Evolutionary conservation across 37 sponge, comb jelly and placozoan species (phyloP).

Genomic region (Bolinopsis microptera): DNA sequence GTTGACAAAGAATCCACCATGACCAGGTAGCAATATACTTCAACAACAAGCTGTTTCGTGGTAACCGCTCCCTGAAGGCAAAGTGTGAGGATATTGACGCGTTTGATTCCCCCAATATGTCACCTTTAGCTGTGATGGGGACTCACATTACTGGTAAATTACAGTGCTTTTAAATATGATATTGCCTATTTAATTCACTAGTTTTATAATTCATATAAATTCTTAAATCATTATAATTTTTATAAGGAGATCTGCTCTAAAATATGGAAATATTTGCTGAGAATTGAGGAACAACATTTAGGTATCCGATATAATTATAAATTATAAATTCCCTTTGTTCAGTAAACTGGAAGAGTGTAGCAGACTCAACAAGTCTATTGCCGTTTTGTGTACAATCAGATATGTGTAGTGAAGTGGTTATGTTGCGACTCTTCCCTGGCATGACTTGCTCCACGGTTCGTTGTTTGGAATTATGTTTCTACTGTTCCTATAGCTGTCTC

Average conservation of each 20-base stretch:
- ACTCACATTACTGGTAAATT: constrained; percentile 54
- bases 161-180: neutral
- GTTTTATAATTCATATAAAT: too few species aligned
- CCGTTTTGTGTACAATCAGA: constrained; percentile 73
- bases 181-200: too few species aligned
- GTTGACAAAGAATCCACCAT: neutral
- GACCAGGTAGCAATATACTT: constrained; percentile 87
- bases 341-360: constrained; percentile 78
- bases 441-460: constrained; percentile 84
- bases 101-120: constrained; percentile 85
- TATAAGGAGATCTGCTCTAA: too few species aligned
- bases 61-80: constrained; percentile 83
- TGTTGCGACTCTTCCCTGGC: constrained; percentile 92
- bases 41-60: constrained; percentile 83
- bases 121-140: constrained; percentile 85
- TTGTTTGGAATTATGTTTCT: too few species aligned
- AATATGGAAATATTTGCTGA: too few species aligned
- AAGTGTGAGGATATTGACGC: constrained; percentile 75
- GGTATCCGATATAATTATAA: neutral
- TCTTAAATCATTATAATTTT: too few species aligned
- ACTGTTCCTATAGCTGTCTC: too few species aligned
- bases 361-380: constrained; percentile 64
- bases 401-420: constrained; percentile 80
- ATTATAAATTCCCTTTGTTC: too few species aligned
- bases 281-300: neutral